phyloP scores from a whole-genome alignment of 2,888 invertebrate species.

The Papilio gigon region DNA sequence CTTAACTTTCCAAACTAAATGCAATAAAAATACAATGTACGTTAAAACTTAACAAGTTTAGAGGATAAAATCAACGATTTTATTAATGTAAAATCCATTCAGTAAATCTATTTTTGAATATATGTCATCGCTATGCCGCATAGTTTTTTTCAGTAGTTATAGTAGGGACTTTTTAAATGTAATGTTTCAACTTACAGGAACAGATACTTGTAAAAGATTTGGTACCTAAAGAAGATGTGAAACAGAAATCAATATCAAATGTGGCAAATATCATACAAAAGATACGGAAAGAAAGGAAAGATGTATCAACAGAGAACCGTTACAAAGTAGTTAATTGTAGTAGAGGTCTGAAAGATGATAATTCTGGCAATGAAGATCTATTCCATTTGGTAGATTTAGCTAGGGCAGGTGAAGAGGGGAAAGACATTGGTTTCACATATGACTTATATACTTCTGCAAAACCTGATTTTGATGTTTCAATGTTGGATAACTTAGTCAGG shows the following conservation, averaged over 20 bases:
- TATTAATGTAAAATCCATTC: no score
- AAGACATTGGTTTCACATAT: constrained; percentile 66
- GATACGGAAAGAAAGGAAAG: constrained; percentile 68
- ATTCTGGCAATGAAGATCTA: constrained; percentile 48
- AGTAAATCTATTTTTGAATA: no score
- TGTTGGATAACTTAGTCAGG: constrained; percentile 74
- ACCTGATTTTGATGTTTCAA: constrained; percentile 70
- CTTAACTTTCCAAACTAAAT: background rate
- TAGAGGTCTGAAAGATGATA: constrained; percentile 63
- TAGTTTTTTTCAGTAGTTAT: no score
- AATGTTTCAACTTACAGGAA: constrained; percentile 72
- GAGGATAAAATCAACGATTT: no score
- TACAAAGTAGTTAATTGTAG: constrained; percentile 73
- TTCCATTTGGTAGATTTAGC: constrained; percentile 69
- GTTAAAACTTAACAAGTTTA: background rate
- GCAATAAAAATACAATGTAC: background rate
- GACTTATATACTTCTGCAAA: constrained; percentile 72
- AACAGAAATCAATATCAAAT: constrained; percentile 60
- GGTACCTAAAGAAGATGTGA: constrained; percentile 61
- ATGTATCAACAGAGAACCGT: constrained; percentile 61
- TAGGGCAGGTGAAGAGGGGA: constrained; percentile 55
- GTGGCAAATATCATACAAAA: constrained; percentile 69
- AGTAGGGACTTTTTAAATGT: no score
- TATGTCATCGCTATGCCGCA: no score
- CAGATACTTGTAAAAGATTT: constrained; percentile 61